Conservation (phyloP, 1,140 invertebrate genomes). For the Drosophila oshimai region DNA sequence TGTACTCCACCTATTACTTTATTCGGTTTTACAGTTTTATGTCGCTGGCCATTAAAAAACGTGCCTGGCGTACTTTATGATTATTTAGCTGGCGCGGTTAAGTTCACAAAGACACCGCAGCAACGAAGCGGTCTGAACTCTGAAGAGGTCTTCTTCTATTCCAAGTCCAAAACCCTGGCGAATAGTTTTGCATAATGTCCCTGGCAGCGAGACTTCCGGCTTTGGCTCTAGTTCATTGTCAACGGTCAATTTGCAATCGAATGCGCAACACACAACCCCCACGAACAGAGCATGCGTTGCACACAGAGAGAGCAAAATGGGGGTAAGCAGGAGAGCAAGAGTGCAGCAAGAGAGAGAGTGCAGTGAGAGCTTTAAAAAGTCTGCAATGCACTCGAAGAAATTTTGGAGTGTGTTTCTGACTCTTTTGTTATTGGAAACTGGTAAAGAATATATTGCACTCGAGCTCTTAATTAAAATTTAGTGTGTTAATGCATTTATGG, state of each 20-base stretch:
- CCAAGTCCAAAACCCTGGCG: slow-evolving; percentile 1
- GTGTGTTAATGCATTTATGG: no score
- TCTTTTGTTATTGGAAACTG: no score
- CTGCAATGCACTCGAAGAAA: slow-evolving; percentile 31
- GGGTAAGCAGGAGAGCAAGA: background rate
- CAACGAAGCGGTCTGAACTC: background rate
- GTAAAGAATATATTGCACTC: no score
- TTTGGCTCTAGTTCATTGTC: slow-evolving; percentile 70
- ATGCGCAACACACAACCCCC: slow-evolving; percentile 1
- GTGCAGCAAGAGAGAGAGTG: slow-evolving; percentile 14
- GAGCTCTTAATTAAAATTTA: no score
- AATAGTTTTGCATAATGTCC: slow-evolving; percentile 63
- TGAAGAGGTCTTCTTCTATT: background rate
- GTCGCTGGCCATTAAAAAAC: slow-evolving; percentile 56
- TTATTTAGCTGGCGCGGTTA: slow-evolving; percentile 8
- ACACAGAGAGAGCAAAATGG: background rate
- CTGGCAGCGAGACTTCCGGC: slow-evolving; percentile 58
- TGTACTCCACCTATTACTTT: slow-evolving; percentile 39
- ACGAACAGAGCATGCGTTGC: slow-evolving; percentile 42
- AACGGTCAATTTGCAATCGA: slow-evolving; percentile 55
- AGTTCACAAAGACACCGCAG: slow-evolving; percentile 5
- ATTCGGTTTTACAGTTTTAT: slow-evolving; percentile 44
- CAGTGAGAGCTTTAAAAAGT: slow-evolving; percentile 13
- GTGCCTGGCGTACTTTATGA: slow-evolving; percentile 55
- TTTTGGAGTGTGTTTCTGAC: no score